Conservation (phyloP, 2,888 invertebrate species). For the Drosophila leonis region DNA sequence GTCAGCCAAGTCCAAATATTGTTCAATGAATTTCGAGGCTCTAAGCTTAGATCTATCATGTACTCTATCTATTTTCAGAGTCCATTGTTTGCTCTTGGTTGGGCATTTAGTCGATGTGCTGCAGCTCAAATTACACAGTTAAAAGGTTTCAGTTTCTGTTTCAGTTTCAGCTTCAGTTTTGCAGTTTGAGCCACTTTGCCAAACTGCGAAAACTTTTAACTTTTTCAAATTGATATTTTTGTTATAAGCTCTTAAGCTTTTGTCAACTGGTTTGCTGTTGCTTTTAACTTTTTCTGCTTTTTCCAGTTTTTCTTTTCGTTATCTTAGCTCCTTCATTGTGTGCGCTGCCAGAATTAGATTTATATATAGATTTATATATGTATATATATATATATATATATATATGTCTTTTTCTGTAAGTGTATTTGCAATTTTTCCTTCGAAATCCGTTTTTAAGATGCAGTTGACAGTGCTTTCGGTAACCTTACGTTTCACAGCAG, state of each 20-base stretch:
- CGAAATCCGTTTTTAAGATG: not conserved
- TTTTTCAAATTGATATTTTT: slow-evolving; percentile 29
- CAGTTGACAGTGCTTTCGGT: slow-evolving; percentile 13
- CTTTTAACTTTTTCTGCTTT: slow-evolving; percentile 12
- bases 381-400: not conserved
- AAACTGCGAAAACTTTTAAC: slow-evolving; percentile 11
- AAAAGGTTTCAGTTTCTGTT: slow-evolving; percentile 12
- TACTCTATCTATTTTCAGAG: slow-evolving; percentile 11
- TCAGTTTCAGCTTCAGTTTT: slow-evolving; percentile 4
- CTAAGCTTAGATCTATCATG: not conserved
- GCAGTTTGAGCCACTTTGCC: slow-evolving; percentile 6
- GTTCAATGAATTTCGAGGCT: slow-evolving; percentile 7
- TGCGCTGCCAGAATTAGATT: slow-evolving; percentile 1
- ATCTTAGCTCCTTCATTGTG: not conserved
- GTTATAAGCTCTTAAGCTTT: slow-evolving; percentile 32
- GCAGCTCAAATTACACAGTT: slow-evolving; percentile 22
- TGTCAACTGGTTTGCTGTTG: slow-evolving; percentile 20
- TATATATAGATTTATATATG: not conserved
- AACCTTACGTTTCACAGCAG: not conserved
- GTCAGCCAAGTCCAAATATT: slow-evolving; percentile 14
- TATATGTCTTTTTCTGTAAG: not conserved
- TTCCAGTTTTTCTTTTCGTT: slow-evolving; percentile 1
- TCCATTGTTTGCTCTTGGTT: slow-evolving; percentile 8
- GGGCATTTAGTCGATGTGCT: slow-evolving; percentile 29
- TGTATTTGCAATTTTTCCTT: not conserved